A percentile compares a stretch with the other conserved stretches of the same genome.
These are phyloP conservation scores for Sesamia inferens DNA, from an alignment of 2,888 invertebrate genomes.

Conservation along the genomic window DNA sequence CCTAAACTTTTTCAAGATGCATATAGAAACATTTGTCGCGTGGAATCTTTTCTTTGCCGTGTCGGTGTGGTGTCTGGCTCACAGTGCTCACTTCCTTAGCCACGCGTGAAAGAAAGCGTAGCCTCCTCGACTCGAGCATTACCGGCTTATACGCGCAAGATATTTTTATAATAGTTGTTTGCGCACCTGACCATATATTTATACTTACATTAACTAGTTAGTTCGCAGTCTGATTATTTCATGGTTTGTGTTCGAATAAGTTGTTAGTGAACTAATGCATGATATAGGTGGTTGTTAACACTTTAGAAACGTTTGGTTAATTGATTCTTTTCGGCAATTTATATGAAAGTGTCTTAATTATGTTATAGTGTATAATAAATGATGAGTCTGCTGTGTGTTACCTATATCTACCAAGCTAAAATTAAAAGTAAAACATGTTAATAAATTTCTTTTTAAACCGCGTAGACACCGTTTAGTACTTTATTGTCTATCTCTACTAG, in stretches of 20 bases:
- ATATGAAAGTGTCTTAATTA: constrained; percentile 8
- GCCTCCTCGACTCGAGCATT: constrained; percentile 59
- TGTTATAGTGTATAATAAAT: not conserved
- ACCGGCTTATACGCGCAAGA: constrained; percentile 48
- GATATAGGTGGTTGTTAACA: constrained; percentile 13
- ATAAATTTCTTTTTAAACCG: constrained; percentile 16
- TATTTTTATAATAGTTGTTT: constrained; percentile 58
- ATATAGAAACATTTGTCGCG: too few species aligned
- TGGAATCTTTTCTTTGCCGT: not conserved
- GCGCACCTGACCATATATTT: constrained; percentile 39
- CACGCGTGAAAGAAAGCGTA: constrained; percentile 73
- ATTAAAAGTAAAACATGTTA: not conserved
- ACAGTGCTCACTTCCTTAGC: constrained; percentile 41
- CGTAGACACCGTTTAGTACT: not conserved
- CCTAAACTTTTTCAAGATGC: constrained; percentile 14
- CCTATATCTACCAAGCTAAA: not conserved
- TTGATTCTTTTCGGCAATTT: constrained; percentile 2
- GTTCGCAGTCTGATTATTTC: constrained; percentile 50
- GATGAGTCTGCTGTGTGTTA: not conserved
- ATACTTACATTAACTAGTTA: constrained; percentile 37
- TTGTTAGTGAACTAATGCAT: constrained; percentile 36
- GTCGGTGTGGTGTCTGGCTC: constrained; percentile 24
- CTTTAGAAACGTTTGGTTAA: constrained; percentile 1
- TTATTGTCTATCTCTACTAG: not conserved
- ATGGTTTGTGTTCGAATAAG: constrained; percentile 28